Evolutionary conservation across 2,113 vertebrate genomes (phyloP), one percentile per base, ranked within the genome.

Genomic region (Nycticebus coucang): DNA sequence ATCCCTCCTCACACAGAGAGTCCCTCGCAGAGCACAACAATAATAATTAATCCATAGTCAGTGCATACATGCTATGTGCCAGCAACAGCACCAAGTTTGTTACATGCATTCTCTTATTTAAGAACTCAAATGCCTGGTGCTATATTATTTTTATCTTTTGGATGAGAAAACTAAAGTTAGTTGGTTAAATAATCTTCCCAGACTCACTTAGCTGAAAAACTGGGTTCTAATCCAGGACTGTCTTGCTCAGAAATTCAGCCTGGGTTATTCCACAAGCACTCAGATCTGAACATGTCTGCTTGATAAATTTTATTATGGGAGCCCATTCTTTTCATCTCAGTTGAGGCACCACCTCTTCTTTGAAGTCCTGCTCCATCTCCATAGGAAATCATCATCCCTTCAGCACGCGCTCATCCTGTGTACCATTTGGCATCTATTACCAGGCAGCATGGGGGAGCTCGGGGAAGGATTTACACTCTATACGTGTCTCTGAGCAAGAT

Each of bases 101-200:
- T 80, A 91, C 84, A 87, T 28, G 3, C 4, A 72, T 88, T 35
- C 82, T 85, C 41, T 91, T 87, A 78, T 78, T 90, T 90, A 88
- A 90, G 18, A 96, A 85, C 1, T 50, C 77, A 0, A 12, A 41
- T 53, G 21, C 72, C 66, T 84, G 59, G 19, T 92, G 45, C 14
- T 89, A 18, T 82, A 81, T 95, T 87, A 71, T 97, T 87, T 96
- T 93, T 82, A 75, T 94, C 57, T 59, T 94, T 80, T 37, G 80
- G 35, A 85, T 81, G 55, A 81, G 79, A 87, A 92, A 83, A 15
- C 72, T 95, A 26, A 92, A 87, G 45, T 59, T 90, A 88, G 37
- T 93, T 50, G 68, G 41, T 81, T 84, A 89, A 88, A 21, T 45
- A 35, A 88, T 41, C 22, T 80, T 85, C 41, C 53, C 19, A 78